Percentiles rank a stretch among this genome's conserved stretches.
Evolutionary conservation across 2,797 vertebrate species (phyloP).

Genomic region (Ctenopoma kingsleyae): DNA sequence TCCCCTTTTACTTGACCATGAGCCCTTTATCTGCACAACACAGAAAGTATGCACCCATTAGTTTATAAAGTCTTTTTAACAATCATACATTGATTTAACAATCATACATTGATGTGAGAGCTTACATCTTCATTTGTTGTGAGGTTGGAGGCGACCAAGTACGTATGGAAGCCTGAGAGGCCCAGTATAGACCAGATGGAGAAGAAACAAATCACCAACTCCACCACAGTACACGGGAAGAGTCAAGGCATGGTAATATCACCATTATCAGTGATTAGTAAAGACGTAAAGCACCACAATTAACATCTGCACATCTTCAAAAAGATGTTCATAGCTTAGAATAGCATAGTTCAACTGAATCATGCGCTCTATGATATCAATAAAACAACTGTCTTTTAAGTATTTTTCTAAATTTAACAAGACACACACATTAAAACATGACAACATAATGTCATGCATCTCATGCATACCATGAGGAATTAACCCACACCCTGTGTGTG

Average conservation of each 20-base stretch:
- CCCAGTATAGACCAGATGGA: slow-evolving; percentile 98
- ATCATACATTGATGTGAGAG: slow-evolving; percentile 28
- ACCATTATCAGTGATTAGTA: not conserved
- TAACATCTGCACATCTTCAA: not conserved
- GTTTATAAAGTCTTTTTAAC: not conserved
- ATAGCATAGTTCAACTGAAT: too few relatives aligned
- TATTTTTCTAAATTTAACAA: too few relatives aligned
- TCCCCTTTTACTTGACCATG: slow-evolving; percentile 94
- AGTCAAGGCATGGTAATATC: slow-evolving; percentile 85
- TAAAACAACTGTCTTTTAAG: not conserved
- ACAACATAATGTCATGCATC: not conserved
- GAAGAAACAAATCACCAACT: slow-evolving; percentile 97
- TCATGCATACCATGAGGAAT: not conserved
- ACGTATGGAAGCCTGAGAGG: slow-evolving; percentile 99
- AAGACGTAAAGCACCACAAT: not conserved
- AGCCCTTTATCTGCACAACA: slow-evolving; percentile 91
- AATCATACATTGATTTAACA: not conserved
- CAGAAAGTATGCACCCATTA: not conserved
- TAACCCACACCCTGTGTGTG: not conserved
- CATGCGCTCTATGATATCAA: too few relatives aligned
- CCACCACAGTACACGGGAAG: slow-evolving; percentile 86
- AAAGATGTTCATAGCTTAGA: not conserved
- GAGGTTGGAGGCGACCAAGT: slow-evolving; percentile 96
- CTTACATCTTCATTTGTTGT: slow-evolving; percentile 98
- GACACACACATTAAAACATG: not conserved